phyloP scores from a whole-genome alignment of 2,888 invertebrate species.

The Drosophila neonasuta region DNA sequence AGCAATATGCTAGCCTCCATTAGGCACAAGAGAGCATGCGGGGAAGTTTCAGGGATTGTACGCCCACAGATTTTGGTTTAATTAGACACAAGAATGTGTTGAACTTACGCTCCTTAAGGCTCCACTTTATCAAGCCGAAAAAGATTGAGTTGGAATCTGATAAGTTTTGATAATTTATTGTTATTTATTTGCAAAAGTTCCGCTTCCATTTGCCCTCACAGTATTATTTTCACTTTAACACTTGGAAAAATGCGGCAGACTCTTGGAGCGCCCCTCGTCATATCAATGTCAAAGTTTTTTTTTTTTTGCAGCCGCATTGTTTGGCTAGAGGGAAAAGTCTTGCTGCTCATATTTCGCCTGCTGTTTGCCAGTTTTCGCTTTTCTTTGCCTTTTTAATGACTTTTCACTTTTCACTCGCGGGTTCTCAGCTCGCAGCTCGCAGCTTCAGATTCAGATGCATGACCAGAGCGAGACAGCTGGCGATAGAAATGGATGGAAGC shows the following conservation, averaged over 20 bases:
- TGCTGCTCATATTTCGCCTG: constrained; percentile 62
- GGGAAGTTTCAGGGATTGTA: neutral
- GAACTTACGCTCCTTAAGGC: neutral
- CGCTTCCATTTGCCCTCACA: neutral
- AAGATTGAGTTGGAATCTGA: neutral
- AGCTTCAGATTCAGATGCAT: constrained; percentile 52
- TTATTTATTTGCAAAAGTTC: neutral
- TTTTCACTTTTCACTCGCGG: constrained; percentile 71
- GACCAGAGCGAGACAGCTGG: constrained; percentile 36
- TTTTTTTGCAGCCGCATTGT: constrained; percentile 9
- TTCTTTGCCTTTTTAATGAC: constrained; percentile 65
- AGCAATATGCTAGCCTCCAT: neutral
- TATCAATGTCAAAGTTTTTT: constrained; percentile 52
- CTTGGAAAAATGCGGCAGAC: constrained; percentile 10
- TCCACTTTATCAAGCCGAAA: neutral
- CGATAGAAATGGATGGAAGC: constrained; percentile 7
- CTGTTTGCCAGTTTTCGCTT: constrained; percentile 71
- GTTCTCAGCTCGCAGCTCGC: constrained; percentile 60
- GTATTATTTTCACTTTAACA: constrained; percentile 26
- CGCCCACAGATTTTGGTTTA: neutral
- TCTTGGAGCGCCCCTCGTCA: constrained; percentile 44
- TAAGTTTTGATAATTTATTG: constrained; percentile 2
- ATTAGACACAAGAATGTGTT: constrained; percentile 14
- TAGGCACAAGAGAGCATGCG: neutral
- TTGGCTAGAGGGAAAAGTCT: constrained; percentile 30